Evolutionary conservation across 2,113 vertebrate genomes (phyloP).

Genomic region (Formicarius rufipectus): DNA sequence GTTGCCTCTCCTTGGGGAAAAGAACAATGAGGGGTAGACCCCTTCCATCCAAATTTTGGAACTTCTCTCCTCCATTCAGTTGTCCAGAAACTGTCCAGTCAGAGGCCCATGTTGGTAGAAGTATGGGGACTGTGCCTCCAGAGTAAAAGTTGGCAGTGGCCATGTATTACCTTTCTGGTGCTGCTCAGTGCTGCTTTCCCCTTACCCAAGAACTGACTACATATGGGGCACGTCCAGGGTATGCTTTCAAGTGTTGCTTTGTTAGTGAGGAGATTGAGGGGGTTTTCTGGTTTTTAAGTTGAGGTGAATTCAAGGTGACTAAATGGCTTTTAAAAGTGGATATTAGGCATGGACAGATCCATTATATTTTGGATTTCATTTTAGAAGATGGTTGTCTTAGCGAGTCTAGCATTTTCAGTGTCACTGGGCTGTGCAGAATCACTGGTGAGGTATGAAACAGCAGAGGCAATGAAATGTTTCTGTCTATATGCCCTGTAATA

Average conservation of each 20-base stretch:
- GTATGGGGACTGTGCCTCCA: too few relatives aligned
- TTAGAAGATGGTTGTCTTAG: neutral
- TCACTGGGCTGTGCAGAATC: neutral
- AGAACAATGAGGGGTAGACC: neutral
- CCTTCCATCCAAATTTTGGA: neutral
- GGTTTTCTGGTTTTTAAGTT: neutral
- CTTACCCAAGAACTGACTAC: neutral
- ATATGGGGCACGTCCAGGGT: fast-evolving
- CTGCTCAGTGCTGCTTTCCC: neutral
- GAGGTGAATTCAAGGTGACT: neutral
- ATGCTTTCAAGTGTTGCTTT: neutral
- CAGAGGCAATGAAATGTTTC: neutral
- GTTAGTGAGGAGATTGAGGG: neutral
- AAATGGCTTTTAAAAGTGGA: neutral
- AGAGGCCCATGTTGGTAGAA: fast-evolving
- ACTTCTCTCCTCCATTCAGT: neutral
- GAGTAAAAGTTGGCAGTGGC: neutral
- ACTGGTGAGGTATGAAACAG: neutral
- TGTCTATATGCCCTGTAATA: neutral
- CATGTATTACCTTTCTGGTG: neutral
- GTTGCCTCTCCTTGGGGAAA: neutral
- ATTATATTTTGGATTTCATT: neutral
- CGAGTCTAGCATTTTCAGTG: neutral
- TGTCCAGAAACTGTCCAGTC: fast-evolving
- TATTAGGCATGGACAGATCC: neutral